These are phyloP conservation scores for Zosterops hypoxanthus DNA, from an alignment of 2,113 vertebrate species.

Conservation along the genomic window DNA sequence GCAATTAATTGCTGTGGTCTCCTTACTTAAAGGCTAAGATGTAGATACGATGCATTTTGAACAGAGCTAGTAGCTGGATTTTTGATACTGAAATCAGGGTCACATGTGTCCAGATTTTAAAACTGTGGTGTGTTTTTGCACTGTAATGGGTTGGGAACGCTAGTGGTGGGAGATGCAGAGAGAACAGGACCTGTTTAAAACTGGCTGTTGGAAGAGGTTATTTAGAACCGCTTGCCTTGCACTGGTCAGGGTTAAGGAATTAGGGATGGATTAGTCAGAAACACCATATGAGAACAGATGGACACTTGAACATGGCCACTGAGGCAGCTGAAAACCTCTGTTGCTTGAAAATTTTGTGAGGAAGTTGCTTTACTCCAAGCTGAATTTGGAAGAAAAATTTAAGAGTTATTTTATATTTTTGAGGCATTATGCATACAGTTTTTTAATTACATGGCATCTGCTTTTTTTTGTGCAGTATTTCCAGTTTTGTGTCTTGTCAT, in stretches of 20 bases:
- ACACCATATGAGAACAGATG: neutral
- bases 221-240: neutral
- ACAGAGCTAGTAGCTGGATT: neutral
- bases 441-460: neutral
- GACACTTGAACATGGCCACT: neutral
- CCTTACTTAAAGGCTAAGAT: neutral
- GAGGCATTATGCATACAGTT: neutral
- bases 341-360: neutral
- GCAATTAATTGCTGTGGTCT: neutral
- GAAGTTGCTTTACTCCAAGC: neutral
- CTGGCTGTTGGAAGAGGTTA: neutral
- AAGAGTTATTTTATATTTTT: neutral
- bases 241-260: neutral
- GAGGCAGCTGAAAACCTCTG: neutral
- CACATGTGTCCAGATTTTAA: rapidly evolving
- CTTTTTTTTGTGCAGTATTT: neutral
- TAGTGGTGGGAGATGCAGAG: neutral
- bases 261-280: neutral
- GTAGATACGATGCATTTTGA: neutral
- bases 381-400: neutral
- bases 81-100: neutral
- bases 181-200: neutral
- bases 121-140: neutral
- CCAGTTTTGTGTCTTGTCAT: neutral
- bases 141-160: neutral